Evolutionary conservation across 2,113 vertebrate species (phyloP).

Genomic region (Tragelaphus scriptus): DNA sequence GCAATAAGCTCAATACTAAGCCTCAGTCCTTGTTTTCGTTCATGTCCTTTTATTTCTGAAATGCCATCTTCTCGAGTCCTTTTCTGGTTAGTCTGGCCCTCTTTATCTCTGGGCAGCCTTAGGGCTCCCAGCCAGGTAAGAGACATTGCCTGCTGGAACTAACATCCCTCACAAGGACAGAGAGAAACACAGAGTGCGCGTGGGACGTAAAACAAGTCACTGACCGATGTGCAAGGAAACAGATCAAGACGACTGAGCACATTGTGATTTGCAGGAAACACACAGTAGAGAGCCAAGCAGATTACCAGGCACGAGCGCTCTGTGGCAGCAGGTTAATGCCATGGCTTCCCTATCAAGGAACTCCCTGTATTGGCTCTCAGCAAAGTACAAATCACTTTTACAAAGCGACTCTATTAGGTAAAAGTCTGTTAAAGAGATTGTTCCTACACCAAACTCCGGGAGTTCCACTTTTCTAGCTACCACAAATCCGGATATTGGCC

Average conservation of each 20-base stretch:
- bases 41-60: not conserved
- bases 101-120: not conserved
- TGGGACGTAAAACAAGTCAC: slow-evolving; percentile 42
- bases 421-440: not conserved
- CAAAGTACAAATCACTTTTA: not conserved
- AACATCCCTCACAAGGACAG: not conserved
- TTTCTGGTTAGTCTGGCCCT: not conserved
- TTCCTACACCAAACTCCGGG: not conserved
- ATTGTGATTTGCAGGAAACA: not conserved
- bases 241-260: slow-evolving; percentile 11
- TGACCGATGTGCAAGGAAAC: slow-evolving; percentile 39
- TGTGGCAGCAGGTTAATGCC: not conserved
- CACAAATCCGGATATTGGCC: too few relatives aligned
- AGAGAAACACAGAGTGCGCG: slow-evolving; percentile 38
- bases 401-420: not conserved
- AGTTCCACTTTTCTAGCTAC: not conserved
- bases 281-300: not conserved
- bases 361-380: not conserved
- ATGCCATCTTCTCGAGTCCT: not conserved
- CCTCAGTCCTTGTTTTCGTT: not conserved
- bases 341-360: not conserved
- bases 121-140: not conserved
- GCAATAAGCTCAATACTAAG: not conserved
- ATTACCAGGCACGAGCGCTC: not conserved
- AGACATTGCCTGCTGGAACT: slow-evolving; percentile 28